These are phyloP conservation scores for Nasonovia ribisnigri DNA, from an alignment of 2,888 invertebrate species.

Conservation along the genomic window DNA sequence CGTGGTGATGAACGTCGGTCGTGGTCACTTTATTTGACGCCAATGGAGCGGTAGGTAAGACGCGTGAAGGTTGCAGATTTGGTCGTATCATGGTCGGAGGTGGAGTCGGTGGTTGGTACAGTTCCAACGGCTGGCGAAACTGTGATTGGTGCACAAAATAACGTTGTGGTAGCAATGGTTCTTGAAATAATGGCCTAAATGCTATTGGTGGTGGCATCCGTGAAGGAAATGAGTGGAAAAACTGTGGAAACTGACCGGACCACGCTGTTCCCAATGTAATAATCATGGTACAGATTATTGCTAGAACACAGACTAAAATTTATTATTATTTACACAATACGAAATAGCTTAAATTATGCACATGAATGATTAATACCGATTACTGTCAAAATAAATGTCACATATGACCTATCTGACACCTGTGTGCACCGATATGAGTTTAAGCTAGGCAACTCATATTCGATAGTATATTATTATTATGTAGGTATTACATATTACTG, in stretches of 20 bases:
- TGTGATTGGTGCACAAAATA: neutral
- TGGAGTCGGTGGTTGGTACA: neutral
- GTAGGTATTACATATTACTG: neutral
- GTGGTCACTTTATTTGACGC: neutral
- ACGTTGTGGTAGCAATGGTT: neutral
- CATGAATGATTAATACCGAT: neutral
- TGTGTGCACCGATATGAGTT: neutral
- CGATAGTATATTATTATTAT: neutral
- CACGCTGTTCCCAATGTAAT: conserved; percentile 30
- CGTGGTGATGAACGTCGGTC: conserved; percentile 23
- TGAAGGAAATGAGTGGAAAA: neutral
- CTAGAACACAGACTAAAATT: conserved; percentile 23
- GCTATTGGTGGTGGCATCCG: neutral
- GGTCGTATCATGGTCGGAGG: neutral
- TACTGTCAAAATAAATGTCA: neutral
- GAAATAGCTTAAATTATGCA: neutral
- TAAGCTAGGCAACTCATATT: neutral
- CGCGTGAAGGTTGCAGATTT: neutral
- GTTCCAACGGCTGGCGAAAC: conserved; percentile 16
- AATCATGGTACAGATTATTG: neutral
- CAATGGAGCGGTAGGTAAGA: neutral
- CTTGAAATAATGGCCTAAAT: conserved; percentile 1
- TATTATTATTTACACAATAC: neutral
- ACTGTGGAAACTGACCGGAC: conserved; percentile 20
- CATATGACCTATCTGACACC: neutral